These are phyloP conservation scores for Seira ritae DNA, from an alignment of 2,888 invertebrate genomes.

Conservation along the genomic window DNA sequence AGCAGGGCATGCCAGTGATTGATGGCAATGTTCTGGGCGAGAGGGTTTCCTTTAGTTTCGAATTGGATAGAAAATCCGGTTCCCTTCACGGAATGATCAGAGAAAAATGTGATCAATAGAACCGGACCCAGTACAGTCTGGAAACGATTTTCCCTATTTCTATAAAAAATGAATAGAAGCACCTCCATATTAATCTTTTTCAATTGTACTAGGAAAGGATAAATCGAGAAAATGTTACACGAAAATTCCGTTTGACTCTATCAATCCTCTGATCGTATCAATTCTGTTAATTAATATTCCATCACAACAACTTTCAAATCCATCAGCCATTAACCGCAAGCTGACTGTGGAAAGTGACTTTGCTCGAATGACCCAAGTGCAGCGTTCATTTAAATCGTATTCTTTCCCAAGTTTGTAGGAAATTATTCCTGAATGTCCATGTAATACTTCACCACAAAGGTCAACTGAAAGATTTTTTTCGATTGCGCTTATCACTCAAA, in stretches of 20 bases:
- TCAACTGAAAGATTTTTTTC: constrained; percentile 30
- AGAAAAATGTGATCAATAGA: constrained; percentile 52
- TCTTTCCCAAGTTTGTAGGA: constrained; percentile 52
- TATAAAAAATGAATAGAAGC: constrained; percentile 12
- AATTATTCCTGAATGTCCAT: constrained; percentile 52
- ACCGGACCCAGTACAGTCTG: constrained; percentile 32
- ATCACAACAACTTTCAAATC: constrained; percentile 64
- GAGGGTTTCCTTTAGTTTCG: constrained; percentile 36
- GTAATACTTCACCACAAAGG: constrained; percentile 52
- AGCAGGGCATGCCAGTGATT: constrained; percentile 11
- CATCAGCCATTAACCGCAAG: constrained; percentile 54
- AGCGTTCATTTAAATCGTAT: constrained; percentile 52
- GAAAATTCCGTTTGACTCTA: constrained; percentile 5
- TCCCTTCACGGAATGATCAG: constrained; percentile 46
- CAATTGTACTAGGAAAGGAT: no score
- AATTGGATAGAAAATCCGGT: constrained; percentile 55
- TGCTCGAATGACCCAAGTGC: constrained; percentile 58
- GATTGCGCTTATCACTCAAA: background rate
- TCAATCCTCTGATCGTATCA: background rate
- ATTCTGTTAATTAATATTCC: constrained; percentile 32
- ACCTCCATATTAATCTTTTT: no score
- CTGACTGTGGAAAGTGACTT: constrained; percentile 35
- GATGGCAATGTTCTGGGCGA: background rate
- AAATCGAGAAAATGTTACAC: no score
- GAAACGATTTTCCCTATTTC: constrained; percentile 46